Percentiles rank a stretch among this genome's conserved stretches.
These are phyloP conservation scores for Caretta caretta DNA, from an alignment of 2,113 vertebrate species.

Conservation along the genomic window DNA sequence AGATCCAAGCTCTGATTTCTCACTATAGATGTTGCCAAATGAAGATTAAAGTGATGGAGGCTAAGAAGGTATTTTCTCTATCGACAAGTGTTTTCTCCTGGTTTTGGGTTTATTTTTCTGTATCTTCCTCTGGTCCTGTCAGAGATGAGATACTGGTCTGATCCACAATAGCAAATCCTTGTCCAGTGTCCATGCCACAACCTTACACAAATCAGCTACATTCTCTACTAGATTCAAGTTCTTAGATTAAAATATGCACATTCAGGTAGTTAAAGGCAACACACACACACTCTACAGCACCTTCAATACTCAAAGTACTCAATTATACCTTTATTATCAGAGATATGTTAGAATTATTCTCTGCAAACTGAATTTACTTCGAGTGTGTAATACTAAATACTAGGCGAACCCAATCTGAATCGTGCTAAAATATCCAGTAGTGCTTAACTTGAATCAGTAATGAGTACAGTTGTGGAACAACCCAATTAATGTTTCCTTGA, in stretches of 20 bases:
- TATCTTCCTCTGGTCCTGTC: neutral
- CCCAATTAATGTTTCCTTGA: neutral
- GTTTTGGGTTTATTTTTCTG: neutral
- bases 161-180: neutral
- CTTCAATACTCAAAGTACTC: neutral
- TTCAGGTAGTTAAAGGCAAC: neutral
- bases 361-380: slow-evolving; percentile 21
- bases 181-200: neutral
- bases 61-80: neutral
- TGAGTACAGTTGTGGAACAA: neutral
- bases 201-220: neutral
- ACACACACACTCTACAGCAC: neutral
- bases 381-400: neutral
- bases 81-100: neutral
- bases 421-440: neutral
- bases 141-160: neutral
- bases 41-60: neutral
- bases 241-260: slow-evolving; percentile 17
- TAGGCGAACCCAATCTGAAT: slow-evolving; percentile 15
- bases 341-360: slow-evolving; percentile 4
- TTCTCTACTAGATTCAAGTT: neutral
- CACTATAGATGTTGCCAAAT: neutral
- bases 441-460: slow-evolving; percentile 23
- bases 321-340: slow-evolving; percentile 5
- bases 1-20: neutral